These are phyloP conservation scores for Danaus plexippus DNA, from an alignment of 1,140 invertebrate species.

Conservation along the genomic window DNA sequence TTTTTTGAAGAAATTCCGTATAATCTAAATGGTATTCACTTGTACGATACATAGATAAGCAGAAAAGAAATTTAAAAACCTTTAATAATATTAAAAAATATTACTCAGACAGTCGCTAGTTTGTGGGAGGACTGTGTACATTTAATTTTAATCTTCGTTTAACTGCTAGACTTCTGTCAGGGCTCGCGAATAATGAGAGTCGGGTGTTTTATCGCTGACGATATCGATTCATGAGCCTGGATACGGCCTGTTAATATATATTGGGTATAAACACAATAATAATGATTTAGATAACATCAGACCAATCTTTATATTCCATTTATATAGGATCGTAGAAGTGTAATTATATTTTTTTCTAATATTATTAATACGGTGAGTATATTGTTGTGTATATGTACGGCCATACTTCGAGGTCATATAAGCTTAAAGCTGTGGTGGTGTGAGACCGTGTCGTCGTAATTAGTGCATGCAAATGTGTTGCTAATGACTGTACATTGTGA, in stretches of 20 bases:
- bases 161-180: slow-evolving; percentile 52
- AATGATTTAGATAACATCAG: background rate
- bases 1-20: too few species aligned
- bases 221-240: slow-evolving; percentile 22
- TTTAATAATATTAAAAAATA: too few species aligned
- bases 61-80: too few species aligned
- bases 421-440: slow-evolving; percentile 11
- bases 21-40: too few species aligned
- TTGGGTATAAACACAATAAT: background rate
- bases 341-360: slow-evolving; percentile 4
- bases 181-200: slow-evolving; percentile 43
- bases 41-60: too few species aligned
- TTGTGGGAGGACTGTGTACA: too few species aligned
- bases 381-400: too few species aligned
- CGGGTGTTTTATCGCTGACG: slow-evolving; percentile 28
- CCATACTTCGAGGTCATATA: slow-evolving; percentile 1
- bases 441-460: slow-evolving; percentile 34
- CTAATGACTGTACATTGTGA: slow-evolving; percentile 33
- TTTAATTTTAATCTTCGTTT: slow-evolving; percentile 64
- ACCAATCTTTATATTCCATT: background rate
- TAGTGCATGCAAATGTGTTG: slow-evolving; percentile 38
- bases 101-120: too few species aligned
- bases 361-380: slow-evolving; percentile 10
- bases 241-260: slow-evolving; percentile 1
- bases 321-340: background rate